phyloP scores from a whole-genome alignment of 2,113 vertebrate species.

The Sinocyclocheilus anophthalmus region DNA sequence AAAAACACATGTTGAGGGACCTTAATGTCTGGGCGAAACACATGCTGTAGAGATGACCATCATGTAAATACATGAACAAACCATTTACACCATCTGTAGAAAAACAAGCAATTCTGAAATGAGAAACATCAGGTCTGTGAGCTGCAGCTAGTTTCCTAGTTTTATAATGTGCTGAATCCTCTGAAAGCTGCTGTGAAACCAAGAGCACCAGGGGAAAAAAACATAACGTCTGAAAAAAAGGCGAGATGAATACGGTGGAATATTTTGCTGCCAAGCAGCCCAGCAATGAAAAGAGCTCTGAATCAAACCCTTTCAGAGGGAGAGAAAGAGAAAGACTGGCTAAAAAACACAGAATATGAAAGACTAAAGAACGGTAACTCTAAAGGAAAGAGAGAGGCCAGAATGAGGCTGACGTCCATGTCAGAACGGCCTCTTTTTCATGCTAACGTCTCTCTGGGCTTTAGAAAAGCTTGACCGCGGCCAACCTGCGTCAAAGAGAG shows the following conservation, averaged over 20 bases:
- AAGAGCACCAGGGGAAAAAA: constrained; percentile 16
- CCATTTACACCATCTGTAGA: neutral
- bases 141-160: neutral
- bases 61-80: neutral
- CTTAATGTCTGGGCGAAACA: neutral
- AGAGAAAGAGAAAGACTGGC: constrained; percentile 27
- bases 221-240: constrained; percentile 33
- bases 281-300: constrained; percentile 48
- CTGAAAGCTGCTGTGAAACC: constrained; percentile 3
- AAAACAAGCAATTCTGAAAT: neutral
- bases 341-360: constrained; percentile 32
- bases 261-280: constrained; percentile 49
- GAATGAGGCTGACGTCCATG: constrained; percentile 48
- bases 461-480: constrained; percentile 30
- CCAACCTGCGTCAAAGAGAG: constrained; percentile 36
- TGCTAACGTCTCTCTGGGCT: constrained; percentile 26
- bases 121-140: neutral
- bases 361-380: neutral
- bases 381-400: neutral
- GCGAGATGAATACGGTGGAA: constrained; percentile 52
- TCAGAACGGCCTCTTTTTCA: constrained; percentile 34
- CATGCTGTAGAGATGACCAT: no score
- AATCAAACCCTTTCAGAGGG: constrained; percentile 44
- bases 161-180: constrained; percentile 1
- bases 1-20: neutral